Evolutionary conservation across 2,797 vertebrate species (phyloP), one percentile per base, ranked within the genome.

Genomic region (Malacoctenus gilli): DNA sequence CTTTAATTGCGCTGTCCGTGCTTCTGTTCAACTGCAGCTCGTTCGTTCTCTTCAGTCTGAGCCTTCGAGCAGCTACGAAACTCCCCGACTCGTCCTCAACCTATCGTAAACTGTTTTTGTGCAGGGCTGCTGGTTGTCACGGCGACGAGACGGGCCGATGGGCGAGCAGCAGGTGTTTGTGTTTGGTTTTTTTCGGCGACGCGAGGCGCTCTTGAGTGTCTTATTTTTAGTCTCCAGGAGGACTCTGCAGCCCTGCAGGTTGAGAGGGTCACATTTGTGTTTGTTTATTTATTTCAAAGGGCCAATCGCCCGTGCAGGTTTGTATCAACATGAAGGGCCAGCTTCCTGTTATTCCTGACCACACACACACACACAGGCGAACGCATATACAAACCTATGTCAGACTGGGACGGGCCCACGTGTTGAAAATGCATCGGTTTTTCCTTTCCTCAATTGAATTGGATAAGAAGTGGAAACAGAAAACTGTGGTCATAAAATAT

Each of bases 291-390:
- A 87, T 81, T 81, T 83, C 64, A 56, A 65, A 67, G 18, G 46
- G 75, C 85, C 86, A 85, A 72, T 87, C 84, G 74, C 51, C 25
- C 49, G 35, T 50, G 63, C 71, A 88, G 81, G 84, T 88, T 90
- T 85, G 82, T 75, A 85, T 89, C 85, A 92, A 89, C 84, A 80
- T 30, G 20, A 70, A 84, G 79, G 60, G 51, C 60, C 59, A 41
- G 77, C 79, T 90, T 92, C 91, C 91, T 91, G 91, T 92, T 91
- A 90, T 89, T 88, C 80, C 85, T 59, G 68, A 76, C 79, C 79
- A 72, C 80, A 79, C 72, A 79, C 61, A 57, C 55, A 68, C 36
- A 79, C 38, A 49, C 46, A 79, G 35, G 42, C 46, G 55, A 40
- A 68, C 32, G 52, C 19, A 3, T 36, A 54, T 55, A 30, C 57